These are phyloP conservation scores for Heterocephalus glaber DNA, from an alignment of 2,113 vertebrate species.

Conservation along the genomic window DNA sequence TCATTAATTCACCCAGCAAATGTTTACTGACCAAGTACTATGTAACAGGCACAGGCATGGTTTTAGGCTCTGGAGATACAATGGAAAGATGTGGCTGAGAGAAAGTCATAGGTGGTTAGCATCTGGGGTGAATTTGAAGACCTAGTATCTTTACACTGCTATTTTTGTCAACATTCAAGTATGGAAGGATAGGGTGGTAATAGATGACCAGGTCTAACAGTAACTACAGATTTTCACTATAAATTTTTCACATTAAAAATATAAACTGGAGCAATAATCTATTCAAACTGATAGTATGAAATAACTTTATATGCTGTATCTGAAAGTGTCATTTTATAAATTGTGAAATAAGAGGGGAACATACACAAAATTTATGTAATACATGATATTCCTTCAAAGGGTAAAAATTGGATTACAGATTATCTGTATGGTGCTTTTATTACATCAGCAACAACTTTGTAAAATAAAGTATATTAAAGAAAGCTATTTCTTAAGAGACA, in stretches of 20 bases:
- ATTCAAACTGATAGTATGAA: not conserved
- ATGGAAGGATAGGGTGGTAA: not conserved
- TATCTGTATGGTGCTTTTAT: not conserved
- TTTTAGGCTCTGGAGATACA: not conserved
- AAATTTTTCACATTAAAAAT: not conserved
- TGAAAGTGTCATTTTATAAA: not conserved
- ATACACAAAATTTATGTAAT: not conserved
- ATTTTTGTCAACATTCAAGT: not conserved
- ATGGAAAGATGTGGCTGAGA: not conserved
- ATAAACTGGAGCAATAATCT: not conserved
- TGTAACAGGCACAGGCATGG: not conserved
- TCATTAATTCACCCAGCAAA: not conserved
- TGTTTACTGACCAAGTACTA: not conserved
- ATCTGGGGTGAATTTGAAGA: not conserved
- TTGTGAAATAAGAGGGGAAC: not conserved
- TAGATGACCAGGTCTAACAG: not conserved
- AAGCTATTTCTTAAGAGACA: slow-evolving; percentile 12
- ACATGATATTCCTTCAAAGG: not conserved
- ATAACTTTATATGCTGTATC: not conserved
- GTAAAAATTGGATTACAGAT: not conserved
- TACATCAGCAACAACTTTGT: not conserved
- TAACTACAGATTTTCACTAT: not conserved
- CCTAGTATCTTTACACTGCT: not conserved
- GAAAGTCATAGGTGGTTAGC: not conserved
- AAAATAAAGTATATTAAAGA: slow-evolving; percentile 20